Percentiles rank a stretch among this genome's conserved stretches.
phyloP scores from a whole-genome alignment of 2,888 invertebrate genomes.

The Digitonthophagus gazella region DNA sequence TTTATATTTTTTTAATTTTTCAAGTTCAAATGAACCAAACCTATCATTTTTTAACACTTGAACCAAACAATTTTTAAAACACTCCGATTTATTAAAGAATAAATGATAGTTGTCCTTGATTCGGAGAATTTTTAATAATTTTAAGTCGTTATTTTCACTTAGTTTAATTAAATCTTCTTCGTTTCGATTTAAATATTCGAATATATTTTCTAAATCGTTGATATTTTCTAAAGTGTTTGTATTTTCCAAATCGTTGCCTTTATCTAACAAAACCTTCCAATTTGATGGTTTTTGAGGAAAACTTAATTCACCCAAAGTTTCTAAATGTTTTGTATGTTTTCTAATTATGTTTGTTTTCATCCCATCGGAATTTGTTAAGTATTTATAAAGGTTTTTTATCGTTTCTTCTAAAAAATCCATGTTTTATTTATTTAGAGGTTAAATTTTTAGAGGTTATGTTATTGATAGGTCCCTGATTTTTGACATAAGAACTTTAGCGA shows the following conservation, averaged over 20 bases:
- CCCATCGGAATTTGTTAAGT: conserved; percentile 29
- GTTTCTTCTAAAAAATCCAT: conserved; percentile 26
- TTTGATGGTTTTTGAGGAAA: conserved; percentile 58
- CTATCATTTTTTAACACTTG: neutral
- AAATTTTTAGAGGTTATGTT: neutral
- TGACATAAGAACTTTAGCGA: too few species aligned
- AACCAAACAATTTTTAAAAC: neutral
- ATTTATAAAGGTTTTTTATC: conserved; percentile 29
- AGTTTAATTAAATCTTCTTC: conserved; percentile 45
- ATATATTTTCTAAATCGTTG: conserved; percentile 31
- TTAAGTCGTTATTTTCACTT: conserved; percentile 55
- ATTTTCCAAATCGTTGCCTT: conserved; percentile 17
- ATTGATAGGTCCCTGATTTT: too few species aligned
- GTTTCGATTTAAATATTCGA: conserved; percentile 35
- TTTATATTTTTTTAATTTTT: neutral
- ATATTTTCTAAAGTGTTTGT: conserved; percentile 32
- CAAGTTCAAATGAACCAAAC: conserved; percentile 42
- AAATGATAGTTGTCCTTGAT: conserved; percentile 54
- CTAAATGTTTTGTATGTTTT: conserved; percentile 59
- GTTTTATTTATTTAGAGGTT: neutral
- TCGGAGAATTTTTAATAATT: conserved; percentile 49
- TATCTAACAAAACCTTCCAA: conserved; percentile 55
- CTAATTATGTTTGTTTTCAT: conserved; percentile 50
- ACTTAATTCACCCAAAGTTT: conserved; percentile 62
- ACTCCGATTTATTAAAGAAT: conserved; percentile 52